phyloP scores from a whole-genome alignment of 2,888 invertebrate genomes.

The Harmothoe impar region DNA sequence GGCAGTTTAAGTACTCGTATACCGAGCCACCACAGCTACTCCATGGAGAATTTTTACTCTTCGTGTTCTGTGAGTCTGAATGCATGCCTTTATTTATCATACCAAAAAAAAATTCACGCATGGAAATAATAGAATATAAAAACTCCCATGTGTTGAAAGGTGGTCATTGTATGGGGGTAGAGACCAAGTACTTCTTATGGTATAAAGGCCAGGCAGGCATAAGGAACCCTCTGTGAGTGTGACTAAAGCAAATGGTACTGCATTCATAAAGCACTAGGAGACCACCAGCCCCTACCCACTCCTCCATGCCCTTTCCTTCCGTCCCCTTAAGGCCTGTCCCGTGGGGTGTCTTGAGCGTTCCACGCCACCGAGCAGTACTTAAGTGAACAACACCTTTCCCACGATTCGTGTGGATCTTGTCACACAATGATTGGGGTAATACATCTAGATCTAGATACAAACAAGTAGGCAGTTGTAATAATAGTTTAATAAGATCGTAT shows the following conservation, averaged over 20 bases:
- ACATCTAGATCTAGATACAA: too few species aligned
- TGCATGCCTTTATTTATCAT: too few species aligned
- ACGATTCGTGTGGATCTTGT: conserved; percentile 13
- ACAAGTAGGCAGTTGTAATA: too few species aligned
- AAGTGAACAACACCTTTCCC: background rate
- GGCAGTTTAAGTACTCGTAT: too few species aligned
- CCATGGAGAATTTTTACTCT: too few species aligned
- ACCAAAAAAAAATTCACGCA: too few species aligned
- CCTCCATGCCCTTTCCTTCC: background rate
- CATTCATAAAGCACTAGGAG: background rate
- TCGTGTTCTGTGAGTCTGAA: too few species aligned
- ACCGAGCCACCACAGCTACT: too few species aligned
- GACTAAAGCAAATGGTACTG: conserved; percentile 5
- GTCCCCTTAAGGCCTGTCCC: background rate
- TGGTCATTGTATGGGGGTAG: background rate
- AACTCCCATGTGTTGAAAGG: too few species aligned
- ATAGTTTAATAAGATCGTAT: too few species aligned
- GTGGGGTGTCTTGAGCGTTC: background rate
- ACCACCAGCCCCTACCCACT: background rate
- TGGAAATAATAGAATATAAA: too few species aligned
- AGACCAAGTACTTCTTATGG: background rate
- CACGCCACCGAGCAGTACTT: background rate
- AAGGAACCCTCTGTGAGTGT: background rate
- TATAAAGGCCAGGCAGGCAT: background rate
- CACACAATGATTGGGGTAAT: background rate